Conservation (phyloP, 2,113 vertebrate species). For the Sylvilagus bachmani region DNA sequence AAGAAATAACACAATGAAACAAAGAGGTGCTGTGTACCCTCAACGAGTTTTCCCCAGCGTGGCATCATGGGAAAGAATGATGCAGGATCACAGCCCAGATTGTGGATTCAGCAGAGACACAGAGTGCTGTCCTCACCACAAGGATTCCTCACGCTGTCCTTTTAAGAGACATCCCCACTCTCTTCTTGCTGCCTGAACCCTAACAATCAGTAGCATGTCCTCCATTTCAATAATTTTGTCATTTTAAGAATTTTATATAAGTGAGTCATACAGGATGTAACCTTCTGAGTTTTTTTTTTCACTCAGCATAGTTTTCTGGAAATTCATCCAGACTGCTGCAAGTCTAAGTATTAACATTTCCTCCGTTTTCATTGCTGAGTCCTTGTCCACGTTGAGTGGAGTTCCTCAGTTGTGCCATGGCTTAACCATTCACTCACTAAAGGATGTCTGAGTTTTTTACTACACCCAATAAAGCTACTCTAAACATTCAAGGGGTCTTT, state of each 20-base stretch:
- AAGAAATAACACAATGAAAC: not conserved
- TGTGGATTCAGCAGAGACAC: not conserved
- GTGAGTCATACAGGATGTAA: not conserved
- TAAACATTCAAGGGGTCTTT: not conserved
- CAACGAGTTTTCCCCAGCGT: not conserved
- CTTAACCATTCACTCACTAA: not conserved
- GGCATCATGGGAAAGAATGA: not conserved
- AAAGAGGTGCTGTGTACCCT: not conserved
- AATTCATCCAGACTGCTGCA: not conserved
- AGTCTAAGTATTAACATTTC: not conserved
- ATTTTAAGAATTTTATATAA: too few relatives aligned
- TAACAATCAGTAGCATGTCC: not conserved
- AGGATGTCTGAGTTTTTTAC: not conserved
- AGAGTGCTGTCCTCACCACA: not conserved
- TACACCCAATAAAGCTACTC: not conserved
- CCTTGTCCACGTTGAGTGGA: not conserved
- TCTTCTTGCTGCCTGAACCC: not conserved
- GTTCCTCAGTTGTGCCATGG: not conserved
- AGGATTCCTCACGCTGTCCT: not conserved
- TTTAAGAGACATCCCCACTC: not conserved
- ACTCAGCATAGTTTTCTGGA: not conserved
- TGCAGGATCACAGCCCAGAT: not conserved
- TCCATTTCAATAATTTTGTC: not conserved
- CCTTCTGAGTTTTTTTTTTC: not conserved
- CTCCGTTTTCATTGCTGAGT: not conserved